These are phyloP conservation scores for Protomyctophum bolini DNA, from an alignment of 2,113 vertebrate genomes.

Conservation along the genomic window DNA sequence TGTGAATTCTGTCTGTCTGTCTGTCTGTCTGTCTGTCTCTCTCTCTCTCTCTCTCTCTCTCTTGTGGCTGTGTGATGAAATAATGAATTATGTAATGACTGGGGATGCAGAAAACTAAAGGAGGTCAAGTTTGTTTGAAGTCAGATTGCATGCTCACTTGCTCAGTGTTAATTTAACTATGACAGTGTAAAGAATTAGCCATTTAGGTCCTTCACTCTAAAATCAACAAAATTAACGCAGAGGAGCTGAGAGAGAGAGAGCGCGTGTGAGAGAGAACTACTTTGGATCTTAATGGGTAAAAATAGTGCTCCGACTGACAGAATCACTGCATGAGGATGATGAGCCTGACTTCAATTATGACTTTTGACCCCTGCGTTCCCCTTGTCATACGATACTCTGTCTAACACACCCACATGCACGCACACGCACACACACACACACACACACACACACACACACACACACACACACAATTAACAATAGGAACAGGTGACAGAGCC, in stretches of 20 bases:
- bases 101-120: slow-evolving; percentile 27
- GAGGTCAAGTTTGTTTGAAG: neutral
- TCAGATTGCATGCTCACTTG: neutral
- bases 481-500: slow-evolving; percentile 89
- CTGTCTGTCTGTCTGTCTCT: slow-evolving; percentile 5
- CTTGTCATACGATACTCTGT: slow-evolving; percentile 8
- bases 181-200: too few species aligned
- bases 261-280: too few species aligned
- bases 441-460: slow-evolving; percentile 12
- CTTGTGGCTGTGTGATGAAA: too few species aligned
- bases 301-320: too few species aligned
- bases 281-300: too few species aligned
- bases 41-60: too few species aligned
- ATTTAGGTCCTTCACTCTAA: too few species aligned
- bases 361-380: neutral
- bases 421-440: slow-evolving; percentile 20
- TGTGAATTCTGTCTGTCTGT: neutral
- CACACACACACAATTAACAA: slow-evolving; percentile 4
- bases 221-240: too few species aligned
- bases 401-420: slow-evolving; percentile 9
- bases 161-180: too few species aligned
- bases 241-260: too few species aligned
- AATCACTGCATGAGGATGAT: too few species aligned
- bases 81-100: slow-evolving; percentile 22
- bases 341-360: neutral